phyloP scores from a whole-genome alignment of 2,797 vertebrate species.

The Aphelocoma californica region DNA sequence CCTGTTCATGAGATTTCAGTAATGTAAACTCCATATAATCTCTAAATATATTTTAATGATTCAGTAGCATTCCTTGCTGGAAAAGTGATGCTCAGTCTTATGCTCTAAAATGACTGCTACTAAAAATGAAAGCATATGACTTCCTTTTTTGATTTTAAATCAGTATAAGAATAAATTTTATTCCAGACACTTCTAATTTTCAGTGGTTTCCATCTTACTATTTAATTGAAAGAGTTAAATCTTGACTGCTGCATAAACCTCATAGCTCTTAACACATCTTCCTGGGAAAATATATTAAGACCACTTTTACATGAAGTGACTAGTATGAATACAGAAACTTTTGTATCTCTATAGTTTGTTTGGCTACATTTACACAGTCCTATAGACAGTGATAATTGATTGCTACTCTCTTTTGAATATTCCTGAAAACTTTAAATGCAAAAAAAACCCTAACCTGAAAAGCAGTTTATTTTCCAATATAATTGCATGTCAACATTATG shows the following conservation, averaged over 20 bases:
- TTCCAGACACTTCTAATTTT: not conserved
- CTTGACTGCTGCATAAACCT: not conserved
- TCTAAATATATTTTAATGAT: not conserved
- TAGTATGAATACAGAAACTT: not conserved
- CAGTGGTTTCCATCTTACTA: not conserved
- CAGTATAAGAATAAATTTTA: not conserved
- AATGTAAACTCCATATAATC: not conserved
- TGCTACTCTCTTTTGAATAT: not conserved
- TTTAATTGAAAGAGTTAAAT: not conserved
- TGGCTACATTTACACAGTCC: not conserved
- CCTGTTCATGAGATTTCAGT: not conserved
- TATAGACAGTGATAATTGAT: not conserved
- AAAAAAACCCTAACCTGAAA: accelerated
- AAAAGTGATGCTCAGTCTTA: not conserved
- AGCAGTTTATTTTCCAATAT: not conserved
- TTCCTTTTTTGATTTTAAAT: not conserved
- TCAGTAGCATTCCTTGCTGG: not conserved
- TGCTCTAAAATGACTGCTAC: not conserved
- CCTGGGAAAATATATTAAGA: not conserved
- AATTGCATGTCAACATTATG: not conserved
- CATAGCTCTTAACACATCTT: not conserved
- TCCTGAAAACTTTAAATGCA: not conserved
- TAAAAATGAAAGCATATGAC: not conserved
- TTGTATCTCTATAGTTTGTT: not conserved
- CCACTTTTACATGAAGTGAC: not conserved